Evolutionary conservation across 23 tunicate species (phyloP).

Genomic region (Trididemnum miniatum): DNA sequence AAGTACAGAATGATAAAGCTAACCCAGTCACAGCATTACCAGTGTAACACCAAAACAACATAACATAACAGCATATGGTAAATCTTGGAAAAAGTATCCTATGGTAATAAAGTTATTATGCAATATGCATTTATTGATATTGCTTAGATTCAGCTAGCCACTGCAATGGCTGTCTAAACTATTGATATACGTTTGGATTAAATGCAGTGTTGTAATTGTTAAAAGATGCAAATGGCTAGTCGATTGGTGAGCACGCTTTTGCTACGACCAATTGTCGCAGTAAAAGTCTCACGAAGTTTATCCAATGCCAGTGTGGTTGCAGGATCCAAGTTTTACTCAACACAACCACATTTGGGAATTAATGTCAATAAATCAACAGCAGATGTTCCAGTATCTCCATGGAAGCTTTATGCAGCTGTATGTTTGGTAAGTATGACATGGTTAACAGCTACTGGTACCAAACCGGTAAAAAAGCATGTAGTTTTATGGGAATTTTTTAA

Average conservation of each 20-base stretch:
- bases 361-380: not conserved
- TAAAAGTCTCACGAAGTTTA: not conserved
- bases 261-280: not conserved
- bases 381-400: not conserved
- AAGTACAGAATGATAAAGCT: too few species aligned
- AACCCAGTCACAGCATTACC: too few species aligned
- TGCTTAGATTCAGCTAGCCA: not conserved
- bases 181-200: too few species aligned
- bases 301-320: not conserved
- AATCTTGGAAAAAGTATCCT: too few species aligned
- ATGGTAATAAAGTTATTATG: too few species aligned
- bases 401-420: conserved; percentile 54
- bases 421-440: conserved; percentile 61
- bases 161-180: not conserved
- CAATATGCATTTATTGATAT: not conserved
- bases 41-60: too few species aligned
- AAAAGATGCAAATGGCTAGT: not conserved
- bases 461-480: too few species aligned
- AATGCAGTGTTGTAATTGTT: not conserved
- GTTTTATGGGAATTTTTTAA: too few species aligned
- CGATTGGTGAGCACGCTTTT: not conserved
- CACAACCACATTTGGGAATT: not conserved
- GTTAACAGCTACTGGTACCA: too few species aligned
- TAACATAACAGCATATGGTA: too few species aligned
- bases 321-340: not conserved